Conservation (phyloP, 2,888 invertebrate genomes). For the Cryptus armator region DNA sequence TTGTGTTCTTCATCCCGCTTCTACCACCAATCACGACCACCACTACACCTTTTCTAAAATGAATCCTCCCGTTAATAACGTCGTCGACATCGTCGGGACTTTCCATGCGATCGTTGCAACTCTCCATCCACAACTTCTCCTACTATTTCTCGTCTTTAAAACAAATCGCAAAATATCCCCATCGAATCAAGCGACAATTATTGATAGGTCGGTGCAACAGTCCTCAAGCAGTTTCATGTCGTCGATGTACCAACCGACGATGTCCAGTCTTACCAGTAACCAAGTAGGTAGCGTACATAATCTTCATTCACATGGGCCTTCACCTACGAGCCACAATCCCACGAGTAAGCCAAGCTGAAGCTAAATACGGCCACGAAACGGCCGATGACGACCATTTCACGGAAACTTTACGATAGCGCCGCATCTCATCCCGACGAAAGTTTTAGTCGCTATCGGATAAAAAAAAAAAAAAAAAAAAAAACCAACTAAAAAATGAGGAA, state of each 20-base stretch:
- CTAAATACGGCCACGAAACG: constrained; percentile 71
- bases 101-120: constrained; percentile 21
- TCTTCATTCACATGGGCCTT: constrained; percentile 80
- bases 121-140: background rate
- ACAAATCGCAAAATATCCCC: constrained; percentile 15
- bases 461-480: background rate
- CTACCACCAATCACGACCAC: constrained; percentile 24
- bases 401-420: constrained; percentile 62
- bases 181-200: constrained; percentile 63
- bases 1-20: constrained; percentile 43
- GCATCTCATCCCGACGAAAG: constrained; percentile 44
- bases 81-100: constrained; percentile 38
- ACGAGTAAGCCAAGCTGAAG: constrained; percentile 81
- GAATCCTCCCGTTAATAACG: constrained; percentile 33
- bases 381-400: constrained; percentile 59
- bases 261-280: constrained; percentile 78
- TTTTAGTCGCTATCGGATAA: background rate
- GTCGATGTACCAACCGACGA: constrained; percentile 79
- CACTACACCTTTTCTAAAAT: constrained; percentile 31
- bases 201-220: constrained; percentile 77
- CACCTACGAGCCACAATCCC: constrained; percentile 80
- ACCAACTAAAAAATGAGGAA: background rate
- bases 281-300: constrained; percentile 80
- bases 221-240: constrained; percentile 80
- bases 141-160: constrained; percentile 16